Evolutionary conservation across 2,113 vertebrate genomes (phyloP), one percentile per base, ranked within the genome.

Genomic region (Abramis brama): DNA sequence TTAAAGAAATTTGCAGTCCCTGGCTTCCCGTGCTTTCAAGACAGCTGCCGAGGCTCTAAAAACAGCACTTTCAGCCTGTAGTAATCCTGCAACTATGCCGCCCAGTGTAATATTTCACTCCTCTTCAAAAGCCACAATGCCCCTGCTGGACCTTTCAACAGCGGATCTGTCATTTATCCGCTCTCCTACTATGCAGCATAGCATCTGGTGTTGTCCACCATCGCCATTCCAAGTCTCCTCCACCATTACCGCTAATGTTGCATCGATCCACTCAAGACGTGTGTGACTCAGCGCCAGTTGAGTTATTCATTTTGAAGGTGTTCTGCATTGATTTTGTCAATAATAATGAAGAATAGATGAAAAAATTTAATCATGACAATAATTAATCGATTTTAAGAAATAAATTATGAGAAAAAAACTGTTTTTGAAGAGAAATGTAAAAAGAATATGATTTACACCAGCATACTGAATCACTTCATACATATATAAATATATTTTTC

Each of bases 161-260:
- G 86, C 88, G 81, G 85, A 88, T 88, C 87, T 91, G 92, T 92
- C 83, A 90, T 93, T 93, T 92, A 90, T 84, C 82, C 13, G 75
- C 84, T 86, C 88, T 91, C 90, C 86, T 87, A 86, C 91, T 88
- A 91, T 86, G 82, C 86, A 19, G 39, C 2, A 71, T 50, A 90
- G 90, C 92, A 89, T 94, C 89, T 92, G 91, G 90, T 90, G 86
- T 90, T 89, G 88, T 93, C 90, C 90, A 87, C 87, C 89, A 77
- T 77, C 27, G 47, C 84, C 75, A 78, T 86, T 88, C 87, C 83
- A 86, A 89, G 87, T 86, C 80, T 86, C 68, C 89, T 71, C 13
- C 77, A 75, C 86, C 62, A 91, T 82, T 89, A 86, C 88, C 15
- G 77, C 88, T 91, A 92, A 92, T 90, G 90, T 89, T 90, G 92